A percentile compares a stretch with the other conserved stretches of the same genome.
phyloP scores from a whole-genome alignment of 2,113 vertebrate genomes.

The Anoura caudifer region DNA sequence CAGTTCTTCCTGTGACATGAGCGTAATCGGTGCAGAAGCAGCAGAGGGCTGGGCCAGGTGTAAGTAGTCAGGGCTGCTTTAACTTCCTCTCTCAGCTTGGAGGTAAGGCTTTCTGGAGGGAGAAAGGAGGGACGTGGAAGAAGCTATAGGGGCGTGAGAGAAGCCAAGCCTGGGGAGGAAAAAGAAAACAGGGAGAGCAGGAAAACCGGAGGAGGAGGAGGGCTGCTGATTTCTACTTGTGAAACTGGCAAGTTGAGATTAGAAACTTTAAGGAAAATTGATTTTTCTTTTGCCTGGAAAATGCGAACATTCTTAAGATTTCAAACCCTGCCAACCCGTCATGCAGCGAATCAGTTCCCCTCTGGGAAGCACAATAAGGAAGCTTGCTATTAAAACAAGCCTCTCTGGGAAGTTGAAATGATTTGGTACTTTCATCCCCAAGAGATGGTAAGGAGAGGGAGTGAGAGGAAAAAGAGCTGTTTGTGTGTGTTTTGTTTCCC shows the following conservation, averaged over 20 bases:
- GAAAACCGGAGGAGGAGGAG: not conserved
- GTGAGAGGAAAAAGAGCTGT: not conserved
- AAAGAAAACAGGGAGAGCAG: not conserved
- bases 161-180: not conserved
- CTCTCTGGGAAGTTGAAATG: not conserved
- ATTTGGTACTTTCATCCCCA: not conserved
- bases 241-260: constrained; percentile 7
- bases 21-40: accelerated
- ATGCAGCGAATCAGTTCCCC: not conserved
- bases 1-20: not conserved
- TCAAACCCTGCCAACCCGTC: not conserved
- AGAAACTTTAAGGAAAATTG: constrained; percentile 31
- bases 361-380: not conserved
- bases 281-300: not conserved
- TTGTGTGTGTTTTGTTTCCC: not conserved
- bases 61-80: not conserved
- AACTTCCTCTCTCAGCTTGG: not conserved
- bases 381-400: not conserved
- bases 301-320: not conserved
- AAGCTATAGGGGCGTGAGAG: not conserved
- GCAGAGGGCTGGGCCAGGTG: not conserved
- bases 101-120: not conserved
- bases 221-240: not conserved
- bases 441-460: not conserved
- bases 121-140: not conserved